Evolutionary conservation across 1,140 invertebrate species (phyloP).

Genomic region (Augochlora pura): DNA sequence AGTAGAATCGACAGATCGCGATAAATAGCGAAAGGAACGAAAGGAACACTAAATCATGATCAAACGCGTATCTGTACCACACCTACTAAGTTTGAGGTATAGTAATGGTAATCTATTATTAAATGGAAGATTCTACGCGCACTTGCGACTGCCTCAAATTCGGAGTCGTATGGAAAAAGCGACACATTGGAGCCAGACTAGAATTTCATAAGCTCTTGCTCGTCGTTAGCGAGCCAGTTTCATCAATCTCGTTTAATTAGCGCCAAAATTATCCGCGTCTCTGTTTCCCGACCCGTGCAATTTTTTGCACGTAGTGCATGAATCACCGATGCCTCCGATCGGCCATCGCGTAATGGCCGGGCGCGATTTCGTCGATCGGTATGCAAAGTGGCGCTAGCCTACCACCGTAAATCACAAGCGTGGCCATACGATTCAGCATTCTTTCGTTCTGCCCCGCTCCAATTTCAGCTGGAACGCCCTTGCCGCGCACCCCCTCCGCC

Average conservation of each 20-base stretch:
- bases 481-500: constrained; percentile 44
- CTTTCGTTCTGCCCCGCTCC: constrained; percentile 48
- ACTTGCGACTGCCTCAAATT: too few species aligned
- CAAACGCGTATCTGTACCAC: too few species aligned
- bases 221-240: background rate
- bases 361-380: constrained; percentile 64
- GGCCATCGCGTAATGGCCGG: constrained; percentile 58
- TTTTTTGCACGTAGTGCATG: constrained; percentile 65
- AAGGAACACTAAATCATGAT: too few species aligned
- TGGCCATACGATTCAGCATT: constrained; percentile 59
- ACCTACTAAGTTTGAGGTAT: too few species aligned
- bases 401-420: constrained; percentile 61
- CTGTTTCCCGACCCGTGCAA: constrained; percentile 11
- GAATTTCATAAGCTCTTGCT: too few species aligned
- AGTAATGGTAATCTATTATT: too few species aligned
- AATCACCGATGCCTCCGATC: constrained; percentile 44
- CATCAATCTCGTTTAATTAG: constrained; percentile 56
- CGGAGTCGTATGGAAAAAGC: too few species aligned
- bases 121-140: too few species aligned
- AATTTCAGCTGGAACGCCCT: constrained; percentile 38
- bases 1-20: too few species aligned
- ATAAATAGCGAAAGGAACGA: too few species aligned
- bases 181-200: too few species aligned
- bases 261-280: constrained; percentile 47
- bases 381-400: constrained; percentile 62